Evolutionary conservation across 1,140 invertebrate genomes (phyloP).

Genomic region (Drosophila subobscura): DNA sequence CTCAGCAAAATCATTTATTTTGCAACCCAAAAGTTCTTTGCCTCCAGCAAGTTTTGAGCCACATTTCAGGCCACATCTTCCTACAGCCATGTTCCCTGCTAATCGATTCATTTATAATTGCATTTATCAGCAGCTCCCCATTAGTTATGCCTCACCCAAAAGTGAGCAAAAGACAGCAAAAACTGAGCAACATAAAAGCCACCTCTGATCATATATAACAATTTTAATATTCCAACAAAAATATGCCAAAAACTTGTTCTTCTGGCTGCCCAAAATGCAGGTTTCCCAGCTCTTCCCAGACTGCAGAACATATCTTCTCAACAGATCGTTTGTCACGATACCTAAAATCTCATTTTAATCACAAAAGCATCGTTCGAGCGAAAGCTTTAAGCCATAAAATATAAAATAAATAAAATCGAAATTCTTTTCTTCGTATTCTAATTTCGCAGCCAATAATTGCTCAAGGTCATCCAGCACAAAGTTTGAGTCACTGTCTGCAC

Average conservation of each 20-base stretch:
- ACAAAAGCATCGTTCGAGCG: slow-evolving; percentile 22
- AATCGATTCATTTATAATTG: slow-evolving; percentile 52
- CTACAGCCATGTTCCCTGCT: slow-evolving; percentile 20
- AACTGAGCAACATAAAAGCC: slow-evolving; percentile 29
- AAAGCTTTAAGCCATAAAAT: slow-evolving; percentile 40
- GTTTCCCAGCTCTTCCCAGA: slow-evolving; percentile 10
- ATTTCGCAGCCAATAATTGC: slow-evolving; percentile 34
- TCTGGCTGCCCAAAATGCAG: slow-evolving; percentile 13
- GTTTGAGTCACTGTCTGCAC: slow-evolving; percentile 27
- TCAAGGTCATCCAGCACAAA: slow-evolving; percentile 23
- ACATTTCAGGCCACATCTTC: background rate
- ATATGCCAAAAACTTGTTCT: slow-evolving; percentile 46
- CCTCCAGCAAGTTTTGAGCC: background rate
- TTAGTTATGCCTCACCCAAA: slow-evolving; percentile 35
- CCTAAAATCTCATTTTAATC: slow-evolving; percentile 31
- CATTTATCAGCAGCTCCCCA: slow-evolving; percentile 46
- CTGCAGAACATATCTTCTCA: slow-evolving; percentile 14
- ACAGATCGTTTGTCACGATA: slow-evolving; percentile 9
- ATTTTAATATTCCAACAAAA: slow-evolving; percentile 30
- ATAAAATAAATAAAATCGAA: slow-evolving; percentile 16
- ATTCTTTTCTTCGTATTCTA: slow-evolving; percentile 39
- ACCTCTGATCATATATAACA: slow-evolving; percentile 44
- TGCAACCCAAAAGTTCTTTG: background rate
- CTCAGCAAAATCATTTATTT: background rate
- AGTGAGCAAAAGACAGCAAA: slow-evolving; percentile 12